These are phyloP conservation scores for Vespertilio murinus DNA, from an alignment of 2,797 vertebrate species.

Conservation along the genomic window DNA sequence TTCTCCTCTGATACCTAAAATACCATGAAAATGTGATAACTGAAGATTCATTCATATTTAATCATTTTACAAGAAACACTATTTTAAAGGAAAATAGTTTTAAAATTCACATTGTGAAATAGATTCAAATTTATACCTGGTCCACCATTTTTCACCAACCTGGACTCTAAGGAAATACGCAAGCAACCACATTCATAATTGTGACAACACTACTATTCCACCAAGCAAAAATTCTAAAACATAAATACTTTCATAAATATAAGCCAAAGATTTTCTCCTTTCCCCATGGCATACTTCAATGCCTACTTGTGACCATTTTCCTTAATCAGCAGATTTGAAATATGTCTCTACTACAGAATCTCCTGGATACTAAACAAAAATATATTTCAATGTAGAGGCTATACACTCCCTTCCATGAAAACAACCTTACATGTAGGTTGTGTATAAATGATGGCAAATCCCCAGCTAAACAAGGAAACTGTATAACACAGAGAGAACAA, in stretches of 20 bases:
- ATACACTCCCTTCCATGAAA: background rate
- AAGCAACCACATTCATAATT: slow-evolving; percentile 9
- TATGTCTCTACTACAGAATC: background rate
- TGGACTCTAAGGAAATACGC: slow-evolving; percentile 6
- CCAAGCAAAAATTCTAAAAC: slow-evolving; percentile 30
- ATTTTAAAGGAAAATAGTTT: slow-evolving; percentile 58
- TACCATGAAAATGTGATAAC: slow-evolving; percentile 40
- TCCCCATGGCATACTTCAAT: background rate
- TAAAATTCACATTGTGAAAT: slow-evolving; percentile 47
- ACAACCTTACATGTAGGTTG: background rate
- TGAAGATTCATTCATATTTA: slow-evolving; percentile 67
- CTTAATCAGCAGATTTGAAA: background rate
- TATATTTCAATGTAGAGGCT: background rate
- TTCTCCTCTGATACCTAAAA: slow-evolving; percentile 52
- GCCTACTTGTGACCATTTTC: background rate
- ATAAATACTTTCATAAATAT: background rate
- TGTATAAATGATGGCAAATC: background rate
- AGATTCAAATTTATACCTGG: slow-evolving; percentile 51
- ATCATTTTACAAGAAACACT: slow-evolving; percentile 46
- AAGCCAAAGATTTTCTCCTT: background rate
- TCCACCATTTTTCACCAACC: background rate
- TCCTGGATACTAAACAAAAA: background rate
- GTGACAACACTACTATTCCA: background rate
- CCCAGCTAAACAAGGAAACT: background rate
- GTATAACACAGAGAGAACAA: background rate